These are phyloP conservation scores for Ochotona princeps DNA, from an alignment of 2,113 vertebrate genomes.

Conservation along the genomic window DNA sequence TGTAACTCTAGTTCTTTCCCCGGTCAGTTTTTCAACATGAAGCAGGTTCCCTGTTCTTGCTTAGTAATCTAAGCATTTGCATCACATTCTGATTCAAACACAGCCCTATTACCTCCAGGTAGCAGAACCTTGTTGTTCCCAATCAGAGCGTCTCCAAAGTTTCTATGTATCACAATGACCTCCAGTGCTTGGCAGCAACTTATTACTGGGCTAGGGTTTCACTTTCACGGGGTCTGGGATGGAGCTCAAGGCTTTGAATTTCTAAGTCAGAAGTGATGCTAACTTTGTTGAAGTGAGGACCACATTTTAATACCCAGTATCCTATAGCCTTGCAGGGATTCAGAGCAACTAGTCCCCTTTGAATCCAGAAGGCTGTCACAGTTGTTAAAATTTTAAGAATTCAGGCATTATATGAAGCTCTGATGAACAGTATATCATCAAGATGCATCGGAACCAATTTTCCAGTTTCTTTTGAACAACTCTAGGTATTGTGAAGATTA, in stretches of 20 bases:
- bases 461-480: conserved; percentile 46
- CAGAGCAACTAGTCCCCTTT: not conserved
- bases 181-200: not conserved
- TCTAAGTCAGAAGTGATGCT: conserved; percentile 23
- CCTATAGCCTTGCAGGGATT: not conserved
- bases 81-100: conserved; percentile 25
- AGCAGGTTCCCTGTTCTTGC: not conserved
- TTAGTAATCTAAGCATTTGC: not conserved
- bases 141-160: conserved; percentile 14
- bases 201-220: not conserved
- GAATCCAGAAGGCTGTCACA: conserved; percentile 30
- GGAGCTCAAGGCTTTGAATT: conserved; percentile 3
- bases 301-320: not conserved
- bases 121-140: not conserved
- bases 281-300: not conserved
- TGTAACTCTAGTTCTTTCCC: not conserved
- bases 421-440: conserved; percentile 2
- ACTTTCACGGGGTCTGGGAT: not conserved
- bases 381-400: conserved; percentile 33
- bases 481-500: conserved; percentile 36
- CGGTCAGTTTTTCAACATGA: conserved; percentile 41
- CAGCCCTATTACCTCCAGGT: not conserved
- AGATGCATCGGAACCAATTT: not conserved
- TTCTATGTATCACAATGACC: not conserved
- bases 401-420: conserved; percentile 32